Evolutionary conservation across 2,888 invertebrate genomes (phyloP).

Genomic region (Biston betularia): DNA sequence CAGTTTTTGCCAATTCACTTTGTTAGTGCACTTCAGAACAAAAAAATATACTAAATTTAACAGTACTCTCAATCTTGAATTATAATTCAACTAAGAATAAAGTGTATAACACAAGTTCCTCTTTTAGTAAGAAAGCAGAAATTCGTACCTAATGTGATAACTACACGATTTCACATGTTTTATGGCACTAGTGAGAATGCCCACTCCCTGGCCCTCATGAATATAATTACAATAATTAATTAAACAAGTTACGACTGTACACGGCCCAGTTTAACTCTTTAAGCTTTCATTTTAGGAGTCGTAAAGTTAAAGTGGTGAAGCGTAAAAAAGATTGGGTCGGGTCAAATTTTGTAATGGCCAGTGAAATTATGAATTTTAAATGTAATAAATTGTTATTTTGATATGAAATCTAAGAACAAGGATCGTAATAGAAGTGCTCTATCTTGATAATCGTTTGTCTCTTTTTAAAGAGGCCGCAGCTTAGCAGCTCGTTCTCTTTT

Average conservation of each 20-base stretch:
- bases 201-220: slow-evolving; percentile 14
- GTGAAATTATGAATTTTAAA: slow-evolving; percentile 23
- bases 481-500: too few relatives aligned
- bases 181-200: slow-evolving; percentile 9
- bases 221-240: slow-evolving; percentile 35
- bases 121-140: slow-evolving; percentile 25
- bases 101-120: slow-evolving; percentile 25
- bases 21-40: too few relatives aligned
- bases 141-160: slow-evolving; percentile 19
- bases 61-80: slow-evolving; percentile 1
- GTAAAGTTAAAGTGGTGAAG: slow-evolving; percentile 29
- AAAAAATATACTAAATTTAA: too few relatives aligned
- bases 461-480: too few relatives aligned
- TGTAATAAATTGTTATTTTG: slow-evolving; percentile 3
- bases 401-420: background rate
- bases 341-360: slow-evolving; percentile 21
- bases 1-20: too few relatives aligned
- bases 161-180: slow-evolving; percentile 20
- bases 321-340: slow-evolving; percentile 30
- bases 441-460: too few relatives aligned
- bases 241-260: slow-evolving; percentile 26
- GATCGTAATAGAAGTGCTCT: too few relatives aligned
- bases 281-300: slow-evolving; percentile 22
- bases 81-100: slow-evolving; percentile 17
- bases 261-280: slow-evolving; percentile 22